Conservation (phyloP, 2,888 invertebrate species). For the Cantharis rufa region DNA sequence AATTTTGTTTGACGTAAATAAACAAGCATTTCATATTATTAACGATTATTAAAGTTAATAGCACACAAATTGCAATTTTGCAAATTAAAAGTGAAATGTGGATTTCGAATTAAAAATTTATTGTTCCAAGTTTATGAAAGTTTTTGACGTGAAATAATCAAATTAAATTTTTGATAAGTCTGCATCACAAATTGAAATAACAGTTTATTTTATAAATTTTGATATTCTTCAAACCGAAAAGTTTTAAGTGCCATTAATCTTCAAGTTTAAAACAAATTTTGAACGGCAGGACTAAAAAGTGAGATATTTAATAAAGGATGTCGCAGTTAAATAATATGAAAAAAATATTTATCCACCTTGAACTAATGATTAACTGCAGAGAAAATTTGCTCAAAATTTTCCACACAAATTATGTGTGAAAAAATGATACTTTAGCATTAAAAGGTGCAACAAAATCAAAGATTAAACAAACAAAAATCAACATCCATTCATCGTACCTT, state of each 20-base stretch:
- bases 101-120: not conserved
- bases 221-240: not conserved
- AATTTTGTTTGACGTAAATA: not conserved
- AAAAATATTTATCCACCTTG: not conserved
- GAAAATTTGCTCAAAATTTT: too few relatives aligned
- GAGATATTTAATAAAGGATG: not conserved
- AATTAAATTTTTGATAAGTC: not conserved
- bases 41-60: not conserved
- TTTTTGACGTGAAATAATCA: not conserved
- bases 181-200: not conserved
- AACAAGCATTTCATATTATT: not conserved
- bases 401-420: too few relatives aligned
- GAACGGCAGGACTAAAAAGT: not conserved
- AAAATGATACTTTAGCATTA: too few relatives aligned
- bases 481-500: conserved; percentile 23
- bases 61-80: not conserved
- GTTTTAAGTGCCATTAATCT: not conserved
- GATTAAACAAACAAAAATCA: conserved; percentile 15
- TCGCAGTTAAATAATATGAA: not conserved
- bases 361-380: too few relatives aligned
- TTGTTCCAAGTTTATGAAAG: not conserved
- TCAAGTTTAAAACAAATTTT: not conserved
- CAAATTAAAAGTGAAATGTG: not conserved
- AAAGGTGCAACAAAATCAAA: not conserved
- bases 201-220: not conserved